These are phyloP conservation scores for Eretmocerus hayati DNA, from an alignment of 2,888 invertebrate species.

Conservation along the genomic window DNA sequence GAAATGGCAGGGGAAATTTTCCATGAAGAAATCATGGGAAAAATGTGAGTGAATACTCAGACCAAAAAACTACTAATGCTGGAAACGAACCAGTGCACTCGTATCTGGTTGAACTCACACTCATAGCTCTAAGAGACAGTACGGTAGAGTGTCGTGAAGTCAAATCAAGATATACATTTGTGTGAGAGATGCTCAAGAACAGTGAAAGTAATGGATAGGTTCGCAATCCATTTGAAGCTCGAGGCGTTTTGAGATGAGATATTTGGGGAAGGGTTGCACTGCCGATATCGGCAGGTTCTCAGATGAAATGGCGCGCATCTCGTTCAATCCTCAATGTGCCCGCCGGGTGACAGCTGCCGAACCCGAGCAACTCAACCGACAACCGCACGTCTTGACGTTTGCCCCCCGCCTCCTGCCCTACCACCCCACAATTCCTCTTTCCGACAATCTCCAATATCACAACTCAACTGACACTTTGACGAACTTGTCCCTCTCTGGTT, in stretches of 20 bases:
- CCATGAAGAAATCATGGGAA: too few species aligned
- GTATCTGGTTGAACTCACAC: too few species aligned
- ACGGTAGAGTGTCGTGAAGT: conserved; percentile 25
- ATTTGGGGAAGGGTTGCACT: conserved; percentile 39
- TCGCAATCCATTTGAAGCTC: conserved; percentile 47
- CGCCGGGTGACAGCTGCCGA: conserved; percentile 40
- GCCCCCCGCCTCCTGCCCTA: neutral
- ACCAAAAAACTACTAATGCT: conserved; percentile 33
- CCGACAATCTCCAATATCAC: conserved; percentile 14
- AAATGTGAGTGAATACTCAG: too few species aligned
- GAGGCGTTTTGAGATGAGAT: conserved; percentile 46
- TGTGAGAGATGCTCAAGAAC: conserved; percentile 28
- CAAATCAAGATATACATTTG: conserved; percentile 30
- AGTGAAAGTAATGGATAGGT: conserved; percentile 47
- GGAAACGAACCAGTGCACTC: too few species aligned
- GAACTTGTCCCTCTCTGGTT: conserved; percentile 5
- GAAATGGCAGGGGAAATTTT: too few species aligned
- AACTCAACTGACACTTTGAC: conserved; percentile 6
- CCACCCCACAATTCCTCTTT: neutral
- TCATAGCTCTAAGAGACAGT: too few species aligned
- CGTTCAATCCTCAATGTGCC: conserved; percentile 42
- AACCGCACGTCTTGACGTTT: neutral
- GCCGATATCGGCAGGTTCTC: conserved; percentile 46
- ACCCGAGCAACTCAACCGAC: conserved; percentile 28
- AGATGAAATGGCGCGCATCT: conserved; percentile 46